These are phyloP conservation scores for Marasmarcha lunaedactyla DNA, from an alignment of 2,888 invertebrate species.

Conservation along the genomic window DNA sequence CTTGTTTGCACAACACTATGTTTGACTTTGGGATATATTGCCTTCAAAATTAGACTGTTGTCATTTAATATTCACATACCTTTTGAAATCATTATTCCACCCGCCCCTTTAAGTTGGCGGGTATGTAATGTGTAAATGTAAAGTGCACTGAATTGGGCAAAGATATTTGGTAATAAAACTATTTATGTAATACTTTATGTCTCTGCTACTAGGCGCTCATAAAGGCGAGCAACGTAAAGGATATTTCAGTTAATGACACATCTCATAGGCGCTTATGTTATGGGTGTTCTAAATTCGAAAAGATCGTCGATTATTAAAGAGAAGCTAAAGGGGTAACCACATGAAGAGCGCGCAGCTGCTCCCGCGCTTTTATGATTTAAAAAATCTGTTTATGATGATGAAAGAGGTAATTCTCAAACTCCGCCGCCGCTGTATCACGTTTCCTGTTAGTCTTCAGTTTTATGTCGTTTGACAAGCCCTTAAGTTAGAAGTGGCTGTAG, in stretches of 20 bases:
- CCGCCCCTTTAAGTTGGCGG: too few species aligned
- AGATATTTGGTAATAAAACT: too few species aligned
- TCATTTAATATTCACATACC: too few species aligned
- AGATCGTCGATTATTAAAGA: constrained; percentile 58
- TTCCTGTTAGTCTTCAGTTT: constrained; percentile 68
- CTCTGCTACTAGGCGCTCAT: neutral
- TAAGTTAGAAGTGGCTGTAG: constrained; percentile 51
- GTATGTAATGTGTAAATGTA: too few species aligned
- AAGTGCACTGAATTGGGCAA: too few species aligned
- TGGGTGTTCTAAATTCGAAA: constrained; percentile 37
- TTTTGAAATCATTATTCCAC: too few species aligned
- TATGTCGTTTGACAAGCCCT: constrained; percentile 38
- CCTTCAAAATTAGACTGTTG: constrained; percentile 1
- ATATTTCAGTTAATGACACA: constrained; percentile 31
- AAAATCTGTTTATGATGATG: constrained; percentile 23
- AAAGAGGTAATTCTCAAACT: constrained; percentile 49
- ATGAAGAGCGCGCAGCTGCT: constrained; percentile 61
- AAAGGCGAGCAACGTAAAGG: constrained; percentile 11
- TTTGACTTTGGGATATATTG: constrained; percentile 9
- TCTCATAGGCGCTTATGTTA: constrained; percentile 39
- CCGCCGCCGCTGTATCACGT: constrained; percentile 53
- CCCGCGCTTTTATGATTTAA: constrained; percentile 53
- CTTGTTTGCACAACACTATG: constrained; percentile 19
- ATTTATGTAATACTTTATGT: neutral
- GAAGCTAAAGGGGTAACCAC: constrained; percentile 51